A percentile compares a stretch with the other conserved stretches of the same genome.
These are phyloP conservation scores for Athalia rosae DNA, from an alignment of 2,888 invertebrate genomes.

Conservation along the genomic window DNA sequence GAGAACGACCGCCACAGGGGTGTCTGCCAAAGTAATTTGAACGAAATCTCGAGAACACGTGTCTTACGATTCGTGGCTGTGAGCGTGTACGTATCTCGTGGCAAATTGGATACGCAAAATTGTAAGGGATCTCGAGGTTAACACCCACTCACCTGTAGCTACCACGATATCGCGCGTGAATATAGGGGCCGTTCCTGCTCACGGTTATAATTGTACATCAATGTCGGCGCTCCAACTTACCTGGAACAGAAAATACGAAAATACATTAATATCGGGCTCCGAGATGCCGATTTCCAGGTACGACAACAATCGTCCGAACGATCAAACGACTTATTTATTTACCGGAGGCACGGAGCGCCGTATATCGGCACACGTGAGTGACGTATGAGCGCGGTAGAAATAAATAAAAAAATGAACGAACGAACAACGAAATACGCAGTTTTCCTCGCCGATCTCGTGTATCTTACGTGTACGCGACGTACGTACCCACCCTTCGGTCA, in stretches of 20 bases:
- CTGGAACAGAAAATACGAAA: constrained; percentile 56
- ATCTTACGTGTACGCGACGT: neutral
- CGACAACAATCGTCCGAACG: too few species aligned
- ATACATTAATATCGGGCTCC: neutral
- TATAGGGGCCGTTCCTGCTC: neutral
- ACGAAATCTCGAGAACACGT: neutral
- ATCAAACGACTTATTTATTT: too few species aligned
- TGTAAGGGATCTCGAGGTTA: neutral
- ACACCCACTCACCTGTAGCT: constrained; percentile 9
- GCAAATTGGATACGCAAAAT: neutral
- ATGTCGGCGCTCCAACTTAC: constrained; percentile 53
- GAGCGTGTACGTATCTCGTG: neutral
- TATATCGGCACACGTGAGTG: constrained; percentile 2
- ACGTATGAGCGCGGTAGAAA: too few species aligned
- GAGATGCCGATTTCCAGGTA: too few species aligned
- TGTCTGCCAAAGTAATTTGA: constrained; percentile 9
- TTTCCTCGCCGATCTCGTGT: neutral
- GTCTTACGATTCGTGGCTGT: neutral
- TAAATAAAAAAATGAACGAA: neutral
- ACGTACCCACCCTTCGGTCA: neutral
- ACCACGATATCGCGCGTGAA: neutral
- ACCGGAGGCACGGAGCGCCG: too few species aligned
- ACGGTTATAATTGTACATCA: constrained; percentile 42
- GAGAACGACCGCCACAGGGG: constrained; percentile 31
- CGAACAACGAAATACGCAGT: neutral